Evolutionary conservation across 2,797 vertebrate genomes (phyloP).

Genomic region (Pantherophis alleghaniensis): DNA sequence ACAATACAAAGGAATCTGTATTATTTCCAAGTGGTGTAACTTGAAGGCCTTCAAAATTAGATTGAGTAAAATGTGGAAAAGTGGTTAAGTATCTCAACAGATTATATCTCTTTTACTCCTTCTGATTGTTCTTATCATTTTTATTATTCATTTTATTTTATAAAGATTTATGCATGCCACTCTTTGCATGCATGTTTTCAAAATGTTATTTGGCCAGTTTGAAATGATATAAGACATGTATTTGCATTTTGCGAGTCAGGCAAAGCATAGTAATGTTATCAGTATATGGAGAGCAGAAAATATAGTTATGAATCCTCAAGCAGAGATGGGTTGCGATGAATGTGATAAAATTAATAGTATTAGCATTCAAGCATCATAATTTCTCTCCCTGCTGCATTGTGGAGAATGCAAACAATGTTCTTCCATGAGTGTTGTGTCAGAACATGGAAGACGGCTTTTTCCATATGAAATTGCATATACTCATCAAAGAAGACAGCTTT

Average conservation of each 20-base stretch:
- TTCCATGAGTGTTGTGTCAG: not conserved
- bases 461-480: not conserved
- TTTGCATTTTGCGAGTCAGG: constrained; percentile 50
- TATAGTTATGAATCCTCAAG: constrained; percentile 37
- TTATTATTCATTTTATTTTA: constrained; percentile 55
- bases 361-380: constrained; percentile 8
- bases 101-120: constrained; percentile 47
- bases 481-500: not conserved
- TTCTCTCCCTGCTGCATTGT: not conserved
- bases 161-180: constrained; percentile 45
- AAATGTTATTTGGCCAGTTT: constrained; percentile 50
- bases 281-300: constrained; percentile 38
- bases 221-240: constrained; percentile 21
- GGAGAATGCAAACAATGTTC: not conserved
- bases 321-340: constrained; percentile 19
- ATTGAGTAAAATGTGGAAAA: constrained; percentile 43
- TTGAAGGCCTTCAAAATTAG: constrained; percentile 61
- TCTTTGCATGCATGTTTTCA: constrained; percentile 49
- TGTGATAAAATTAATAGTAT: constrained; percentile 38
- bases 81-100: constrained; percentile 53
- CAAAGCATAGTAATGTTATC: constrained; percentile 41
- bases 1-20: constrained; percentile 47
- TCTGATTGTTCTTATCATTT: constrained; percentile 44
- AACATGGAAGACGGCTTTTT: not conserved
- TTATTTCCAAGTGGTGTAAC: constrained; percentile 65